Evolutionary conservation across 1,140 invertebrate genomes (phyloP).

Genomic region (Thaumatotibia leucotreta): DNA sequence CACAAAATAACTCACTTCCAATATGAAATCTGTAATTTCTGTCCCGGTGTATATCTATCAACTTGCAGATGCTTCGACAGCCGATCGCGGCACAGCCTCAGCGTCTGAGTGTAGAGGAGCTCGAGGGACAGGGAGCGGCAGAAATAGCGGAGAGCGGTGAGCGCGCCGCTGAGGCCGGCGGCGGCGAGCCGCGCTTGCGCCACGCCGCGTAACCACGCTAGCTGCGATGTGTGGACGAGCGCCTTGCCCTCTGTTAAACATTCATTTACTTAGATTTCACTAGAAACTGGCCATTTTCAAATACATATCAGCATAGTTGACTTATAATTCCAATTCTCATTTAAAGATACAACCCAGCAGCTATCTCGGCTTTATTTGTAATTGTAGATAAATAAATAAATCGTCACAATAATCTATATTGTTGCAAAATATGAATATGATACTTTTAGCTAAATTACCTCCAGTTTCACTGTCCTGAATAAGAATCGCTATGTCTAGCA

Average conservation of each 20-base stretch:
- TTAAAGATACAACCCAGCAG: no score
- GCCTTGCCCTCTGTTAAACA: slow-evolving; percentile 90
- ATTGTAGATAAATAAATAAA: no score
- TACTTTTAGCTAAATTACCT: slow-evolving; percentile 68
- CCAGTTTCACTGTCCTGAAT: slow-evolving; percentile 98
- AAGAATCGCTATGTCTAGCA: slow-evolving; percentile 95
- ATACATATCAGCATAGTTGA: no score
- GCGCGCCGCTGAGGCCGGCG: slow-evolving; percentile 85
- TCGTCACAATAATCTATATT: no score
- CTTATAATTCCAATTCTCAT: no score
- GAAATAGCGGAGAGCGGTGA: slow-evolving; percentile 94
- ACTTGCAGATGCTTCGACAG: slow-evolving; percentile 94
- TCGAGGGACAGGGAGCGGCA: slow-evolving; percentile 97
- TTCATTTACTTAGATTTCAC: neutral
- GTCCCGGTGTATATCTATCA: slow-evolving; percentile 94
- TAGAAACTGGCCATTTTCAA: neutral
- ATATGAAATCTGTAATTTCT: slow-evolving; percentile 93
- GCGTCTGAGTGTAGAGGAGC: slow-evolving; percentile 95
- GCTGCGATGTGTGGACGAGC: slow-evolving; percentile 94
- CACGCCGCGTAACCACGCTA: slow-evolving; percentile 93
- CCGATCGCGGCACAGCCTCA: slow-evolving; percentile 90
- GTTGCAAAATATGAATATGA: no score
- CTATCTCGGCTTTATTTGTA: no score
- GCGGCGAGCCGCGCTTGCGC: slow-evolving; percentile 93
- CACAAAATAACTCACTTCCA: slow-evolving; percentile 88